These are phyloP conservation scores for Ciconia boyciana DNA, from an alignment of 2,113 vertebrate species.

Conservation along the genomic window DNA sequence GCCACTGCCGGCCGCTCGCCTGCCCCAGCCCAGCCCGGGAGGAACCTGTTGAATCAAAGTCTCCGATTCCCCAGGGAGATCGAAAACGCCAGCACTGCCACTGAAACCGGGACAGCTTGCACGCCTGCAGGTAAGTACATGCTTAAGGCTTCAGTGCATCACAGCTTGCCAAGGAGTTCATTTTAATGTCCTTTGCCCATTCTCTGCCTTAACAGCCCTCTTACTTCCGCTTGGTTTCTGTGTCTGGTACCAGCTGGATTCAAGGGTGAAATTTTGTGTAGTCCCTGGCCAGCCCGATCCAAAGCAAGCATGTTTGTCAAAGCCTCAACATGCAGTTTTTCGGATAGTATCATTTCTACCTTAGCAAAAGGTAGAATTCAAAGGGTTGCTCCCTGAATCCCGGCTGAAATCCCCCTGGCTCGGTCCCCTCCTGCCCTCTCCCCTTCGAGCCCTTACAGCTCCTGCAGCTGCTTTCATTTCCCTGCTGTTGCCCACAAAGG, in stretches of 20 bases:
- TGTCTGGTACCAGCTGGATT: not conserved
- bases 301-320: not conserved
- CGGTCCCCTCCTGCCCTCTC: not conserved
- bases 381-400: not conserved
- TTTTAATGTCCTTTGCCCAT: not conserved
- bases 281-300: not conserved
- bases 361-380: not conserved
- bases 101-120: not conserved
- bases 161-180: not conserved
- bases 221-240: not conserved
- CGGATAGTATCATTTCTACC: accelerated
- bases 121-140: accelerated
- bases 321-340: not conserved
- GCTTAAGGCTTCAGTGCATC: not conserved
- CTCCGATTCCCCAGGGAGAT: not conserved
- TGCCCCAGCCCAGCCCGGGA: not conserved
- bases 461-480: not conserved
- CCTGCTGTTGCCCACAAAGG: not conserved
- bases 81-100: not conserved
- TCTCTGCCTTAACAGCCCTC: not conserved
- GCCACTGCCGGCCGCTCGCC: not conserved
- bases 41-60: not conserved
- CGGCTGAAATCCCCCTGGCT: not conserved
- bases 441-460: accelerated
- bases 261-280: not conserved